Percentiles rank a stretch among this genome's conserved stretches.
Evolutionary conservation across 2,888 invertebrate species (phyloP).

Genomic region (Laspeyria flexula): DNA sequence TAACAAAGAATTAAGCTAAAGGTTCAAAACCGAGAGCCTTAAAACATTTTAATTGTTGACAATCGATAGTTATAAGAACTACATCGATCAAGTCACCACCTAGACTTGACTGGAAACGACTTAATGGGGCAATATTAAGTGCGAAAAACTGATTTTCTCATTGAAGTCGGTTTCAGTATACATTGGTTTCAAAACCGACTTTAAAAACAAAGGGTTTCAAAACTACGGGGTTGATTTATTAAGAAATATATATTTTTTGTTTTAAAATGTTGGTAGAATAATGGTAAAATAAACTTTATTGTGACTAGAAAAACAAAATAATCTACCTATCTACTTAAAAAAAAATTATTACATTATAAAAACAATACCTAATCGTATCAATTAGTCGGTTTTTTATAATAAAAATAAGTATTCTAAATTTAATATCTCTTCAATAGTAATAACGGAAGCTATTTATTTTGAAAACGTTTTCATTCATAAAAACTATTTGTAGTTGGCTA

Average conservation of each 20-base stretch:
- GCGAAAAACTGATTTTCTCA: background rate
- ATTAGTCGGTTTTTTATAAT: too few relatives aligned
- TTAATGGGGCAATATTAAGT: background rate
- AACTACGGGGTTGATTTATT: background rate
- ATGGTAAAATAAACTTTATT: too few relatives aligned
- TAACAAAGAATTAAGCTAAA: constrained; percentile 82
- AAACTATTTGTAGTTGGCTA: too few relatives aligned
- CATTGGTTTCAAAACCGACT: background rate
- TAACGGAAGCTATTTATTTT: too few relatives aligned
- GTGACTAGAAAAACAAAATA: too few relatives aligned
- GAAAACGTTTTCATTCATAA: too few relatives aligned
- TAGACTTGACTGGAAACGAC: too few relatives aligned
- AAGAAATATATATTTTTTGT: background rate
- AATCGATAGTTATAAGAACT: constrained; percentile 55
- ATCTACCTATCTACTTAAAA: too few relatives aligned
- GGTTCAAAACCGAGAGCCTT: constrained; percentile 77
- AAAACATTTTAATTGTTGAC: constrained; percentile 58
- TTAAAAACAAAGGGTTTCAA: background rate
- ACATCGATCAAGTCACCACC: constrained; percentile 19
- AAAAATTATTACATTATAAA: too few relatives aligned
- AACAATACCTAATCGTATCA: too few relatives aligned
- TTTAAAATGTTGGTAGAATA: background rate
- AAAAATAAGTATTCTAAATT: too few relatives aligned
- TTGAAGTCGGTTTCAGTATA: background rate
- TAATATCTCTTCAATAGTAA: too few relatives aligned